phyloP scores from a whole-genome alignment of 2,888 invertebrate genomes.

The Agrochola macilenta region DNA sequence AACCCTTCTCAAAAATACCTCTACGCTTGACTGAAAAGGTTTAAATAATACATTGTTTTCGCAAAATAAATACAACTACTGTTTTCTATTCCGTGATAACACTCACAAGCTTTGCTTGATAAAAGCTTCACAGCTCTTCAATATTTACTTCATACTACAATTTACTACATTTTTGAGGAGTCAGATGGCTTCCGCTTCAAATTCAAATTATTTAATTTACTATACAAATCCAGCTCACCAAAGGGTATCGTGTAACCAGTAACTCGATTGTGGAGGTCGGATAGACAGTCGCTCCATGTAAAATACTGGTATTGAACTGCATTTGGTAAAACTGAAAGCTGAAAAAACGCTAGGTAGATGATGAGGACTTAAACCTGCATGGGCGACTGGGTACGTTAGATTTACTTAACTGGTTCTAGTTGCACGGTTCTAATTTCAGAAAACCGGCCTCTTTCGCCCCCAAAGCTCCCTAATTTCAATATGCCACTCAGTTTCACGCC shows the following conservation, averaged over 20 bases:
- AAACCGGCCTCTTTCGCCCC: background rate
- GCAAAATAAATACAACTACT: background rate
- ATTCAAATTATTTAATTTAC: background rate
- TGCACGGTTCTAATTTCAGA: background rate
- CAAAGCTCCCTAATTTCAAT: conserved; percentile 34
- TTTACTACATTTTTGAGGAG: background rate
- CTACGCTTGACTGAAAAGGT: background rate
- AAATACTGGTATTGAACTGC: background rate
- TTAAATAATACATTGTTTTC: background rate
- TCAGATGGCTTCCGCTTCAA: background rate
- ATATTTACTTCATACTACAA: conserved; percentile 11
- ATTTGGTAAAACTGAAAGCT: background rate
- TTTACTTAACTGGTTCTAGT: background rate
- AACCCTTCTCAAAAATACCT: background rate
- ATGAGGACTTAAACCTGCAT: background rate
- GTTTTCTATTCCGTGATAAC: background rate
- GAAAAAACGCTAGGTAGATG: background rate
- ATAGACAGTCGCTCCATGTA: background rate
- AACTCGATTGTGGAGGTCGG: background rate
- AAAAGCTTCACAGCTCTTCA: background rate
- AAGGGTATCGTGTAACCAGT: background rate
- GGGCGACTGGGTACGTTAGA: background rate
- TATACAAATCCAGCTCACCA: background rate
- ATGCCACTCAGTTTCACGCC: conserved; percentile 31
- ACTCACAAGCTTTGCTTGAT: background rate